Base-by-base conservation (phyloP, 2,797 vertebrate species). In the Anisognathus igniventris region DNA sequence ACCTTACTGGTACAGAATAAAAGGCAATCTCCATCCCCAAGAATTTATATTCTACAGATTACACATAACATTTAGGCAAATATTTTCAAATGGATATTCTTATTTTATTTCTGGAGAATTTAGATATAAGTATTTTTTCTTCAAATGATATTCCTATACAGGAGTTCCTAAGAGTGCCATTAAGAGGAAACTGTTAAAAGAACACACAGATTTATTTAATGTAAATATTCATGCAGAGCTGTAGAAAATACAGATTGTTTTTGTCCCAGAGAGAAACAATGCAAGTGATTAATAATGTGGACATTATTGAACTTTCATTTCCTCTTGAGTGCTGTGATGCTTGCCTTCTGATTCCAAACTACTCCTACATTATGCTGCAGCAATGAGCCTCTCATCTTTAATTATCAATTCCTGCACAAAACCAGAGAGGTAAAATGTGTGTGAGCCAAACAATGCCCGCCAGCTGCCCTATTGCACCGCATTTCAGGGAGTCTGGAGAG, bases 281-380 rank as follows among this genome's bases (percentile, higher is more conserved):
- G 74, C 0, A 20, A 91, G 53, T 54, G 76, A 92, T 96, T 94
- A 96, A 96, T 91, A 91, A 86, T 2, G 39, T 2, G 37, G 93
- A 67, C 67, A 73, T 73, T 71, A 87, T 19, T 96, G 92, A 94
- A 90, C 95, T 94, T 95, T 67, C 82, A 85, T 93, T 96, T 96
- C 89, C 91, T 95, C 85, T 61, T 20, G 76, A 86, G 87, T 44
- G 75, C 37, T 42, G 73, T 8, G 40, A 86, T 30, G 51, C 82
- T 88, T 88, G 70, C 82, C 70, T 92, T 73, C 73, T 31, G 53
- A 76, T 80, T 93, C 92, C 92, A 48, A 83, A 96, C 56, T 50
- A 35, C 92, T 58, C 57, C 71, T 92, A 57, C 83, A 90, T 70
- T 64, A 45, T 71, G 42, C 82, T 87, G 80, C 70, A 68, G 86